Percentiles rank a stretch among this genome's conserved stretches.
These are phyloP conservation scores for Edolisoma coerulescens DNA, from an alignment of 2,113 vertebrate genomes.

Conservation along the genomic window DNA sequence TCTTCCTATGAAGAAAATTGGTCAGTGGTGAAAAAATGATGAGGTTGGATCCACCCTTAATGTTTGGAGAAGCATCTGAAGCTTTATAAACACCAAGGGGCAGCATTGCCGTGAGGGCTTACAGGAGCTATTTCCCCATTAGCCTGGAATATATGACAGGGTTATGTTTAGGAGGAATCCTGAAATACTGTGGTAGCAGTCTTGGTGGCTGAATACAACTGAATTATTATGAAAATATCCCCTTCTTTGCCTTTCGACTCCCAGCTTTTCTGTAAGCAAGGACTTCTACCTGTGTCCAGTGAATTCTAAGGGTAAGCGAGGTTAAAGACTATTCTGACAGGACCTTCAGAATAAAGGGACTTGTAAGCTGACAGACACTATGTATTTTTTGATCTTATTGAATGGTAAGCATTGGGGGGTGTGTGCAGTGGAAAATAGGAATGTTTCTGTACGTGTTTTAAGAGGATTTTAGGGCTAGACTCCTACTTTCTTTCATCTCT, in stretches of 20 bases:
- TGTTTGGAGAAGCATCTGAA: neutral
- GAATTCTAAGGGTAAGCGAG: neutral
- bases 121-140: neutral
- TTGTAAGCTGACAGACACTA: neutral
- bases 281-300: neutral
- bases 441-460: neutral
- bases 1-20: neutral
- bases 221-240: conserved; percentile 14
- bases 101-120: neutral
- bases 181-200: neutral
- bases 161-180: neutral
- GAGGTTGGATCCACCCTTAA: neutral
- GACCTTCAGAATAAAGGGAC: neutral
- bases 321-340: conserved; percentile 1
- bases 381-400: neutral
- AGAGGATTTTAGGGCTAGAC: neutral
- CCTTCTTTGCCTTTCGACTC: neutral
- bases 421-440: neutral
- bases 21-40: neutral
- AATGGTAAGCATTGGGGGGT: neutral
- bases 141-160: neutral
- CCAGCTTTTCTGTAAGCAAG: conserved; percentile 26
- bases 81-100: neutral
- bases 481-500: neutral
- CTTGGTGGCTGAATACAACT: conserved; percentile 3